These are phyloP conservation scores for Bungarus multicinctus DNA, from an alignment of 2,113 vertebrate genomes.

Conservation along the genomic window DNA sequence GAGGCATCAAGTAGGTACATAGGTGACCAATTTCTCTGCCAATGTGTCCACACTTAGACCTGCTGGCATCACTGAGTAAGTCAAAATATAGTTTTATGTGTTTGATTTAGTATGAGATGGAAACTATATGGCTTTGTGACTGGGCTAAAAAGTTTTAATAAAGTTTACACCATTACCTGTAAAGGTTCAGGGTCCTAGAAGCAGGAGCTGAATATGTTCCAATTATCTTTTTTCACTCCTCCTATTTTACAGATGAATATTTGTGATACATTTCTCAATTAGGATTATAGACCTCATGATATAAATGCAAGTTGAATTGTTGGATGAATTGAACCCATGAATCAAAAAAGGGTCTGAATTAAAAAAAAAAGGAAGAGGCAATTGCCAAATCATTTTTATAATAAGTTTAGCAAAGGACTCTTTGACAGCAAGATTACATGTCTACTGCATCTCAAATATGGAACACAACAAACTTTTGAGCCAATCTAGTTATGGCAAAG, in stretches of 20 bases:
- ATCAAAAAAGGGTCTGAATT: not conserved
- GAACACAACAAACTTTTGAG: not conserved
- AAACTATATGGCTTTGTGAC: not conserved
- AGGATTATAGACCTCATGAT: not conserved
- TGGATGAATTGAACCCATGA: not conserved
- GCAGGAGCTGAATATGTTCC: not conserved
- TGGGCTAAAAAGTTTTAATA: not conserved
- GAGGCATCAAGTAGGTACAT: not conserved
- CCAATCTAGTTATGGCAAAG: not conserved
- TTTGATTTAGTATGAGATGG: not conserved
- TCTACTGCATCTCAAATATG: not conserved
- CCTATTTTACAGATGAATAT: not conserved
- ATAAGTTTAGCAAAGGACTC: not conserved
- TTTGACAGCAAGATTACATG: not conserved
- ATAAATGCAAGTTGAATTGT: not conserved
- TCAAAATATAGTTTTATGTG: not conserved
- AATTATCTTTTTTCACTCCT: not conserved
- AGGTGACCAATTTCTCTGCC: not conserved
- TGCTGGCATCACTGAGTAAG: not conserved
- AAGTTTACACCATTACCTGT: not conserved
- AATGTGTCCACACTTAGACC: not conserved
- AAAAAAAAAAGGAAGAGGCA: not conserved
- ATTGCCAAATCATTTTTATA: not conserved
- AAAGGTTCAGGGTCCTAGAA: not conserved
- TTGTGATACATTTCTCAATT: not conserved